phyloP scores from a whole-genome alignment of 2,113 vertebrate species.

The Ceratotherium simum region DNA sequence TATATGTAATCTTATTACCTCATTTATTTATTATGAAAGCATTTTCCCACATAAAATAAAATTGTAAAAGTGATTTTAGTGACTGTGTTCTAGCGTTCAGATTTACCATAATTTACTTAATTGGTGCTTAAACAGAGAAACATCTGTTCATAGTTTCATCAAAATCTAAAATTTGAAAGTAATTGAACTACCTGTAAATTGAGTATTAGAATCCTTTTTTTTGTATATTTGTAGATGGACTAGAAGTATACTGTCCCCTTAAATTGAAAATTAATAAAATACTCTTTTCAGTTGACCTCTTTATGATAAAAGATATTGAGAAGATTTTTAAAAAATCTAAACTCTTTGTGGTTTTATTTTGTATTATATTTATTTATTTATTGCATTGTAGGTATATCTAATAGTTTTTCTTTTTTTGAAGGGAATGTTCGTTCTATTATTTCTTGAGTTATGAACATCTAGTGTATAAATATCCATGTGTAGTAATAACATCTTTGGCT shows the following conservation, averaged over 20 bases:
- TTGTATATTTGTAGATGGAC: neutral
- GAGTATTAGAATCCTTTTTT: neutral
- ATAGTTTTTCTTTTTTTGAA: neutral
- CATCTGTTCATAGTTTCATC: neutral
- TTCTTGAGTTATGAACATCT: neutral
- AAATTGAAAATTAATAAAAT: neutral
- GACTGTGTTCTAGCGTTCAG: neutral
- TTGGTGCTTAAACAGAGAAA: neutral
- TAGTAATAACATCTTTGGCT: neutral
- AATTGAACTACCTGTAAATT: neutral
- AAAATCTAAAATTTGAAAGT: neutral
- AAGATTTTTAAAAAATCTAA: neutral
- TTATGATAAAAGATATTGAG: neutral
- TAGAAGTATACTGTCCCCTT: neutral
- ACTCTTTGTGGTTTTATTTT: neutral
- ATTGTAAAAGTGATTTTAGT: neutral
- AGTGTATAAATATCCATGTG: neutral
- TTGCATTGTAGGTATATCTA: neutral
- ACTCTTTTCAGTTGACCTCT: neutral
- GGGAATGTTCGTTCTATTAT: neutral
- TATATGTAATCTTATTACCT: neutral
- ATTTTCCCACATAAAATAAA: neutral
- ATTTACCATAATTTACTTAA: neutral
- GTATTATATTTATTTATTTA: neutral
- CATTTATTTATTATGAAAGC: neutral